Base-by-base conservation (phyloP, 2,888 invertebrate species). In the Drosophila leonis region DNA sequence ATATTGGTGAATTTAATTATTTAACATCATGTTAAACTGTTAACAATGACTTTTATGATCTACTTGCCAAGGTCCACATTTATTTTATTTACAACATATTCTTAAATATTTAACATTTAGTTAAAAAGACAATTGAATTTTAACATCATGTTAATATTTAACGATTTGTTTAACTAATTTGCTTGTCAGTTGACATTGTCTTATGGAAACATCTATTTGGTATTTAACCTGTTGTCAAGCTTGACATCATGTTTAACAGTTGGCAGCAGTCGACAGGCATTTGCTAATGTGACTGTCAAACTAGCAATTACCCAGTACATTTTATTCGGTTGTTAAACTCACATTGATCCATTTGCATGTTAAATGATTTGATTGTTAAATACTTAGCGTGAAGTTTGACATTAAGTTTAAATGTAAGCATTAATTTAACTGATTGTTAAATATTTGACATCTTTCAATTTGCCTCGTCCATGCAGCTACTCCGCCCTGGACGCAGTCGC, bases 391-490 rank as follows among this genome's bases (percentile, higher is more conserved):
- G 8, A 27, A 46, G 27, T 15, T 46, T 8, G 15, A 27, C 46
- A 46, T 27, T 27, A 27, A 27, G 46, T 46, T 27, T 42, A 18
- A 18, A 9, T 24, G 24, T 9, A 8, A 41, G 5, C 18, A n/a
- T 9, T 37, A 37, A 10, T 18, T 41, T 41, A 20, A 12, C 20
- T 20, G 13, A 24, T 13, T 24, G 41, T 27, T 24, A 24, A 44
- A 44, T 42, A 20, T 24, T 24, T 44, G 18, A 29, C 27, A 48
- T 10, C 20, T 20, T 31, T n/a, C 10, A 15, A 44, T 44, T 15
- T 27, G 2, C 24, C 1, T 48, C 12, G n/a, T 24, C 15, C 15
- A 24, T 12, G 33, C 10, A 97, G 83, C 18, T 90, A 76, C 56
- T 46, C 74, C 4, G 65, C 76, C 4, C 20, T 74, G 56, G 81